Conservation (phyloP, 2,113 vertebrate species). For the Xenus cinereus region DNA sequence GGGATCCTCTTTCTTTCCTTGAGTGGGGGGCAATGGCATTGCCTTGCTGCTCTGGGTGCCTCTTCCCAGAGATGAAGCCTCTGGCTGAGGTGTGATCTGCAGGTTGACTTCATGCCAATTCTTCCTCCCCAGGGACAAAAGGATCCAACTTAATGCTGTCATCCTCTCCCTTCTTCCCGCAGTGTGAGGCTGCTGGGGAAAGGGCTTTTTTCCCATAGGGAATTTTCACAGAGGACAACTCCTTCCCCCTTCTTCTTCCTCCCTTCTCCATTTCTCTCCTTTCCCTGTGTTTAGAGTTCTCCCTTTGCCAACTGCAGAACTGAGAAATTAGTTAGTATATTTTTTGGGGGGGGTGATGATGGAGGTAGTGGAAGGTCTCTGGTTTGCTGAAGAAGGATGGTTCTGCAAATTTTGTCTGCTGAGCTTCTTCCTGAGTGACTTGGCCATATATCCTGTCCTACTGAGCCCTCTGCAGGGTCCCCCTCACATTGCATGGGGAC, state of each 20-base stretch:
- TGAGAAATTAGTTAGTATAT: neutral
- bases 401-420: neutral
- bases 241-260: neutral
- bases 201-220: neutral
- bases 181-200: neutral
- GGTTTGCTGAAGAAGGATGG: neutral
- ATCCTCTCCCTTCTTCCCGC: neutral
- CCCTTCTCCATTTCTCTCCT: neutral
- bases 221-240: neutral
- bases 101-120: neutral
- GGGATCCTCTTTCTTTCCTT: neutral
- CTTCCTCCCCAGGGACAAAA: neutral
- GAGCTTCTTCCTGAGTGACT: neutral
- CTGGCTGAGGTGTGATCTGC: neutral
- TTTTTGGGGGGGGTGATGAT: neutral
- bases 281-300: neutral
- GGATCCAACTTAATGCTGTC: neutral
- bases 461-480: conserved; percentile 51
- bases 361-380: neutral
- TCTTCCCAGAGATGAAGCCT: neutral
- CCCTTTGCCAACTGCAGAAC: neutral
- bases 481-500: neutral
- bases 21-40: neutral
- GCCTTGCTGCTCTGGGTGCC: neutral
- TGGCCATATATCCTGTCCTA: neutral